These are phyloP conservation scores for Sebastes schlegelii DNA, from an alignment of 2,113 vertebrate genomes.

Conservation along the genomic window DNA sequence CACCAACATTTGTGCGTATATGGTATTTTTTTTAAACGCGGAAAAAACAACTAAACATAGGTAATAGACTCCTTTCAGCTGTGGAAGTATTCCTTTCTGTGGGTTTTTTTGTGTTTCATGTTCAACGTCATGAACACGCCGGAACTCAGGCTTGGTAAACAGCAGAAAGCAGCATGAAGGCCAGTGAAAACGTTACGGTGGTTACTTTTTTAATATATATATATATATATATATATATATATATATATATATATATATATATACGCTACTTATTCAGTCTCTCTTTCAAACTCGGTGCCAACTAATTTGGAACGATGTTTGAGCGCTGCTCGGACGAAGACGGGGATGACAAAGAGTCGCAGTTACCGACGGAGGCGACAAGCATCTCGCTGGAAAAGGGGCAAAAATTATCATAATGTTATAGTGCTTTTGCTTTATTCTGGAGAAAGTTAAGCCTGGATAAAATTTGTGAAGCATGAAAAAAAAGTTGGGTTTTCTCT, in stretches of 20 bases:
- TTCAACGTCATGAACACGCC: too few relatives aligned
- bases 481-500: background rate
- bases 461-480: too few relatives aligned
- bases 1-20: background rate
- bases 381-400: background rate
- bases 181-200: background rate
- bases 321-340: too few relatives aligned
- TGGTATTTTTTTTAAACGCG: background rate
- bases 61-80: background rate
- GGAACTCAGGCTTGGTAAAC: background rate
- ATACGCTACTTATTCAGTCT: too few relatives aligned
- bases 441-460: too few relatives aligned
- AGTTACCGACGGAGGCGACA: background rate
- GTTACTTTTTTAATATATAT: background rate
- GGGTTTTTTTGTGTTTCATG: background rate
- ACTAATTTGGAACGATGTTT: too few relatives aligned
- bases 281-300: too few relatives aligned
- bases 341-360: background rate
- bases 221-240: too few relatives aligned
- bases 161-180: background rate
- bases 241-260: too few relatives aligned
- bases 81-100: too few relatives aligned
- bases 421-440: too few relatives aligned
- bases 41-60: background rate
- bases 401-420: too few relatives aligned